These are phyloP conservation scores for Aphaenogaster rudis DNA, from an alignment of 1,140 invertebrate genomes.

Conservation along the genomic window DNA sequence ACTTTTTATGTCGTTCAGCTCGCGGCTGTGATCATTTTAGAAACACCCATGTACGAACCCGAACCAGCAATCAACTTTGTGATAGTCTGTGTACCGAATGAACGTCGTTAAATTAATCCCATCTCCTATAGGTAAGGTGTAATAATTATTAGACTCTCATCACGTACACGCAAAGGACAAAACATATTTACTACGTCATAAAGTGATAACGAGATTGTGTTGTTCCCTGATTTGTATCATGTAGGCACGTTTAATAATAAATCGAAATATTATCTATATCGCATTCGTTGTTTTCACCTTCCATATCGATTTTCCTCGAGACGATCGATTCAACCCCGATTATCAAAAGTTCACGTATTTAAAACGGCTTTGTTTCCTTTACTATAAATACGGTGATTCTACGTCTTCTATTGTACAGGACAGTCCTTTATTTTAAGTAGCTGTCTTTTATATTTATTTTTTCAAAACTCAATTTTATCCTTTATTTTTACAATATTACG, in stretches of 20 bases:
- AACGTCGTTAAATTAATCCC: slow-evolving; percentile 74
- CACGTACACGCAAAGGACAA: slow-evolving; percentile 69
- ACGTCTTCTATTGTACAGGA: too few relatives aligned
- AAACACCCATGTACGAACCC: slow-evolving; percentile 80
- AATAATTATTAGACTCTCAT: slow-evolving; percentile 72
- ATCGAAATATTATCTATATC: slow-evolving; percentile 82
- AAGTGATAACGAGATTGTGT: slow-evolving; percentile 82
- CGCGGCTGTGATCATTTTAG: slow-evolving; percentile 79
- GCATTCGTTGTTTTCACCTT: slow-evolving; percentile 29
- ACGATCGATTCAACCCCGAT: background rate
- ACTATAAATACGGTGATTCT: too few relatives aligned
- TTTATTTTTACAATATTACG: too few relatives aligned
- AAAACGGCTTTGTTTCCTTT: background rate
- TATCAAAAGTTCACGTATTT: background rate
- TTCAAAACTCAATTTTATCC: too few relatives aligned
- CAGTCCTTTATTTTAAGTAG: too few relatives aligned
- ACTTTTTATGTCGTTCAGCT: slow-evolving; percentile 68
- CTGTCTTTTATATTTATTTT: too few relatives aligned
- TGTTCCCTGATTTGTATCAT: slow-evolving; percentile 84
- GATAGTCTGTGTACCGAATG: slow-evolving; percentile 82
- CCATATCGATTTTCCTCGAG: background rate
- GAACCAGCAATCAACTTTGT: slow-evolving; percentile 85
- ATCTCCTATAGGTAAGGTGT: slow-evolving; percentile 68
- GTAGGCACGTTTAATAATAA: slow-evolving; percentile 86
- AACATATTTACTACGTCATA: slow-evolving; percentile 83